phyloP scores from a whole-genome alignment of 2,797 vertebrate species.

The Eulemur coronatus region DNA sequence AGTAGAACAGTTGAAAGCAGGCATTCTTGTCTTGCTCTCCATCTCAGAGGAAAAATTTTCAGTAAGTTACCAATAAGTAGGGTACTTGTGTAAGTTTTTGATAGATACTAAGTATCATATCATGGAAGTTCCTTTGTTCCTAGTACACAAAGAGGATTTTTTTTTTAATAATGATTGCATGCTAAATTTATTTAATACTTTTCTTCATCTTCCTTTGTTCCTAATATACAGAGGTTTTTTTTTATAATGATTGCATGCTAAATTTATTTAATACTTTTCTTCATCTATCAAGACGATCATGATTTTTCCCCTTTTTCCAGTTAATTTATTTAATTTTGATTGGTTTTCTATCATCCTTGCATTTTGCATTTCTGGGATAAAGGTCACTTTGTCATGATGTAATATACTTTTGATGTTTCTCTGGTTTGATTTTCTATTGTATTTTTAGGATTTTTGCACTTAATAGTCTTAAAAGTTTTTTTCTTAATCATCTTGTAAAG shows the following conservation, averaged over 20 bases:
- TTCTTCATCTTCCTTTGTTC: not conserved
- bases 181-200: not conserved
- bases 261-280: not conserved
- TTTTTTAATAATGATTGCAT: not conserved
- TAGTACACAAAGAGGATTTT: too few species aligned
- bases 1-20: not conserved
- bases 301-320: not conserved
- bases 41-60: not conserved
- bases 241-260: not conserved
- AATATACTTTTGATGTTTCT: not conserved
- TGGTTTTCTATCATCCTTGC: not conserved
- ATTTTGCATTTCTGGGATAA: conserved; percentile 10
- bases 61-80: not conserved
- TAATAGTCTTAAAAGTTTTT: not conserved
- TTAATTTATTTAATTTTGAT: not conserved
- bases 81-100: not conserved
- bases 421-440: not conserved
- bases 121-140: not conserved
- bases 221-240: not conserved
- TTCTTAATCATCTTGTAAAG: not conserved
- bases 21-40: not conserved
- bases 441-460: not conserved
- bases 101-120: not conserved
- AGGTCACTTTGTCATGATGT: not conserved
- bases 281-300: not conserved